Conservation (phyloP, 2,113 vertebrate genomes). For the Tamias sibiricus region DNA sequence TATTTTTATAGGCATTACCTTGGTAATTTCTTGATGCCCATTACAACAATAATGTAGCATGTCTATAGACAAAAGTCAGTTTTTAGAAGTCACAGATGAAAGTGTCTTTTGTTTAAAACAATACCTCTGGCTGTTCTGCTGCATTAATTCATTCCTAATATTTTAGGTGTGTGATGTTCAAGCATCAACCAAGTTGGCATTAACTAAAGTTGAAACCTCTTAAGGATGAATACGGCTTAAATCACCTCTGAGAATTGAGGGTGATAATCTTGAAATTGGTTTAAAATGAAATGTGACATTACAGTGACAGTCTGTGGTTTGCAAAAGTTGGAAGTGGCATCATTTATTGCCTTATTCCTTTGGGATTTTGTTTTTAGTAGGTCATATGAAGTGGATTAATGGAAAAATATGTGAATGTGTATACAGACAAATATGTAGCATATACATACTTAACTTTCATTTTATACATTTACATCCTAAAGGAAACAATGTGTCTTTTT, state of each 20-base stretch:
- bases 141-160: neutral
- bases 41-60: conserved; percentile 9
- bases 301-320: conserved; percentile 48
- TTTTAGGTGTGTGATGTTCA: conserved; percentile 28
- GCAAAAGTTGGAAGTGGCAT: conserved; percentile 14
- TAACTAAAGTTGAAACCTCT: conserved; percentile 60
- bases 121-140: neutral
- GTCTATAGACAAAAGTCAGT: conserved; percentile 27
- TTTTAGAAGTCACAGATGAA: conserved; percentile 14
- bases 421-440: neutral
- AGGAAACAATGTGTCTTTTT: conserved; percentile 31
- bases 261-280: conserved; percentile 36
- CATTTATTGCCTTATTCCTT: conserved; percentile 14
- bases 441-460: neutral
- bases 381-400: conserved; percentile 50
- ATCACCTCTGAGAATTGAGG: conserved; percentile 59
- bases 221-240: conserved; percentile 42
- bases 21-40: conserved; percentile 40
- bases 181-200: neutral
- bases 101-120: conserved; percentile 24
- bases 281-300: conserved; percentile 69
- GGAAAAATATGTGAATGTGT: conserved; percentile 21
- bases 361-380: conserved; percentile 65
- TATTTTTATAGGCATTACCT: neutral
- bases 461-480: neutral